These are phyloP conservation scores for Stenodema calcarata DNA, from an alignment of 2,888 invertebrate species.

Conservation along the genomic window DNA sequence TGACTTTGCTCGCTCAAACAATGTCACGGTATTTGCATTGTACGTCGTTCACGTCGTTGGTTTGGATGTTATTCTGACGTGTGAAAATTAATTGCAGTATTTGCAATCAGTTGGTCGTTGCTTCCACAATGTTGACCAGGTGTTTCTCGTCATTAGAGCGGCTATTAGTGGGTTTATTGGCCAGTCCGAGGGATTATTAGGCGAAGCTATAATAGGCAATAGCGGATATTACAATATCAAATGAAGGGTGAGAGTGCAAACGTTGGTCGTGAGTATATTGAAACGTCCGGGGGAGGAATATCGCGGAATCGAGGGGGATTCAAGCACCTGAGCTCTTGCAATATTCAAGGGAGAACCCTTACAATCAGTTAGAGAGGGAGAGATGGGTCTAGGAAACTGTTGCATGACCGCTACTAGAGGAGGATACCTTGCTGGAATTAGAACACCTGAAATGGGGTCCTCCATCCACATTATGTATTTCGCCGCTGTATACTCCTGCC, in stretches of 20 bases:
- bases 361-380: neutral
- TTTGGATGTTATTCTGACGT: too few relatives aligned
- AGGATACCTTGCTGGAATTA: neutral
- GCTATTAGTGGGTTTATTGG: neutral
- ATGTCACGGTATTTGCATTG: too few relatives aligned
- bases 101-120: too few relatives aligned
- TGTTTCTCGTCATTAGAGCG: neutral
- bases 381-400: neutral
- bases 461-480: neutral
- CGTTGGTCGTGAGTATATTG: constrained; percentile 2
- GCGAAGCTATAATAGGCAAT: neutral
- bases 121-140: too few relatives aligned
- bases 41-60: too few relatives aligned
- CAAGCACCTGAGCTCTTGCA: constrained; percentile 16
- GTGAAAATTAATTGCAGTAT: too few relatives aligned
- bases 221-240: constrained; percentile 37
- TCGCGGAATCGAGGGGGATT: neutral
- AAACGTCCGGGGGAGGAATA: neutral
- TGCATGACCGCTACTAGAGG: neutral
- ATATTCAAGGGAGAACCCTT: constrained; percentile 22
- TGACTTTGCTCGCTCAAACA: too few relatives aligned
- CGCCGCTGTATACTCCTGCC: neutral
- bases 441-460: neutral
- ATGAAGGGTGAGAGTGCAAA: constrained; percentile 1
- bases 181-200: neutral